phyloP scores from a whole-genome alignment of 2,888 invertebrate species.

The Nysson spinosus region DNA sequence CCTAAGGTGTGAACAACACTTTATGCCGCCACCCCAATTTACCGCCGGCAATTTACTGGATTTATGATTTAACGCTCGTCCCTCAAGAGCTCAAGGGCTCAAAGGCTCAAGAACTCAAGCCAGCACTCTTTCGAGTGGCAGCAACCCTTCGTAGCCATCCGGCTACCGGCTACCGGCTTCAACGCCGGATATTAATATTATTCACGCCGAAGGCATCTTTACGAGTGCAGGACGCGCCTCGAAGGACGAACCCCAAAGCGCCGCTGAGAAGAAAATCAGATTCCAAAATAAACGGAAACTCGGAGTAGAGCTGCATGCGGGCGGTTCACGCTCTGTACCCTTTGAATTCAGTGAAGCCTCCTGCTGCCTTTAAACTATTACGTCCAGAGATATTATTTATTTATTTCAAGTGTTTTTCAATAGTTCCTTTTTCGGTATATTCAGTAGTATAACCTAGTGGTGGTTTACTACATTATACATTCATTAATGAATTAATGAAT shows the following conservation, averaged over 20 bases:
- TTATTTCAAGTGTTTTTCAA: too few species aligned
- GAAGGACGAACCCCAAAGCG: background rate
- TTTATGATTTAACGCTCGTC: conserved; percentile 72
- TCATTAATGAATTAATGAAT: too few species aligned
- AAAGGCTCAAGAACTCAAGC: background rate
- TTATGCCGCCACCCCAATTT: conserved; percentile 51
- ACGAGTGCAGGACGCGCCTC: background rate
- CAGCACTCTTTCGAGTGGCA: conserved; percentile 6
- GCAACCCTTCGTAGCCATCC: too few species aligned
- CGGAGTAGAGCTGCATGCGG: too few species aligned
- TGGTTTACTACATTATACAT: too few species aligned
- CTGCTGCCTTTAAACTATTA: too few species aligned
- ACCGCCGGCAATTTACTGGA: conserved; percentile 70
- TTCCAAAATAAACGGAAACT: background rate
- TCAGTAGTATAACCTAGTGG: too few species aligned
- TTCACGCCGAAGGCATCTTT: conserved; percentile 2
- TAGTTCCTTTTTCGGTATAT: too few species aligned
- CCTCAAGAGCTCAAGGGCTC: too few species aligned
- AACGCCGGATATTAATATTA: conserved; percentile 16
- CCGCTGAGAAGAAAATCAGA: background rate
- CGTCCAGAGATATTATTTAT: too few species aligned
- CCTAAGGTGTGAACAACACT: conserved; percentile 60
- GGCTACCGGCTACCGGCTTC: background rate
- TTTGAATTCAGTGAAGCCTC: too few species aligned
- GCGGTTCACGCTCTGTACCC: too few species aligned